Base-by-base conservation (phyloP, 2,888 invertebrate species). In the Junonia oenone region DNA sequence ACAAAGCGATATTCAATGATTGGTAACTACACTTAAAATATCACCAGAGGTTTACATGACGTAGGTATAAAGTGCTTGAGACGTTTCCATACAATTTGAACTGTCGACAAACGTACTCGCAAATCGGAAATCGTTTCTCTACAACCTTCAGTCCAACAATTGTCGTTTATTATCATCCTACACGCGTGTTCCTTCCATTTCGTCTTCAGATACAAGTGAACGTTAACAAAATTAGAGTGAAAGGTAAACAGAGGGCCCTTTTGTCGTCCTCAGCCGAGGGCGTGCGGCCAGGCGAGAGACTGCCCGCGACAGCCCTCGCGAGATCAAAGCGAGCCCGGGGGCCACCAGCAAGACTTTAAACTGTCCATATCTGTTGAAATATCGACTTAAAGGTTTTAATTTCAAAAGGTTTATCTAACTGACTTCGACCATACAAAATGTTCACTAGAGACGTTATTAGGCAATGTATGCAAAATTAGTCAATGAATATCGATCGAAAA, bases 221-320 rank as follows among this genome's bases (percentile, higher is more conserved):
- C 31, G 19, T 47, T 60, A 58, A 55, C 58, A 49, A 58, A 55
- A 60, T 58, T 55, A 55, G 58, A 55, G 33, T 27, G 60, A 40
- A 60, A 55, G 38, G 55, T 55, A 58, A 60, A 60, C 57, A 60
- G 45, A 50, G 19, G 45, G 40, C 57, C 57, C 57, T 45, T 38
- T 38, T 15, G 17, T 31, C 11, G 33, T 13, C 48, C 31, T 13
- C 54, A 17, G 38, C 45, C 54, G 38, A 48, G 40, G 27, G 45
- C 37, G 33, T 6, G 43, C 43, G 22, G 43, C 13, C 22, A 43
- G 43, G 43, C 43, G 43, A 40, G 53, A 48, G 57, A 40, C 50
- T 58, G 57, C 57, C 46, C 50, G 45, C 50, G 57, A 58, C 57
- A 58, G 54, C 38, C 33, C 26, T 31, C 43, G 29, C 33, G 40